These are phyloP conservation scores for Brachypodius melanocephalos DNA, from an alignment of 2,113 vertebrate species.

Conservation along the genomic window DNA sequence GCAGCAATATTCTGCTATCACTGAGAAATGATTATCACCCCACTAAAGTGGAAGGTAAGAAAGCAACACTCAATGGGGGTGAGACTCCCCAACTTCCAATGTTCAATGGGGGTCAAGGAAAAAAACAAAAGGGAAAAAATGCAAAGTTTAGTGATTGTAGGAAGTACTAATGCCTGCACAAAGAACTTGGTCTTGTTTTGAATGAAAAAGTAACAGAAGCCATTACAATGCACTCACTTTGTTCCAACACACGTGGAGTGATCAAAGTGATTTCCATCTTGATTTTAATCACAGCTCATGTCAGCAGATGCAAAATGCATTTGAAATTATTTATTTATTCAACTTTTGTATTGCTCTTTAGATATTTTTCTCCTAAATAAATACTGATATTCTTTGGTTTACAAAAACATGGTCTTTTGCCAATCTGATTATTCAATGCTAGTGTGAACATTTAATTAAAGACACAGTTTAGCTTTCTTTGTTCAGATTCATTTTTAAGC, in stretches of 20 bases:
- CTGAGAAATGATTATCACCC: background rate
- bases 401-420: background rate
- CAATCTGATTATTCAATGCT: background rate
- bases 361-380: background rate
- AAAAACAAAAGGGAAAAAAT: background rate
- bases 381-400: background rate
- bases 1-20: background rate
- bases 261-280: background rate
- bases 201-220: background rate
- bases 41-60: background rate
- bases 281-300: background rate
- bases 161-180: background rate
- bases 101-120: background rate
- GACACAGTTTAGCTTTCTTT: background rate
- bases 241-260: background rate
- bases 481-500: background rate
- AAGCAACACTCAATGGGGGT: background rate
- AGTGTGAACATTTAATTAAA: background rate
- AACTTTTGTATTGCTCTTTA: background rate
- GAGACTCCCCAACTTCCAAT: background rate
- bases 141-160: background rate
- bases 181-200: background rate
- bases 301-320: background rate
- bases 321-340: background rate
- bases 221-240: background rate